A percentile compares a stretch with the other conserved stretches of the same genome.
Conservation (phyloP, 1,140 invertebrate species). For the Patella vulgata region DNA sequence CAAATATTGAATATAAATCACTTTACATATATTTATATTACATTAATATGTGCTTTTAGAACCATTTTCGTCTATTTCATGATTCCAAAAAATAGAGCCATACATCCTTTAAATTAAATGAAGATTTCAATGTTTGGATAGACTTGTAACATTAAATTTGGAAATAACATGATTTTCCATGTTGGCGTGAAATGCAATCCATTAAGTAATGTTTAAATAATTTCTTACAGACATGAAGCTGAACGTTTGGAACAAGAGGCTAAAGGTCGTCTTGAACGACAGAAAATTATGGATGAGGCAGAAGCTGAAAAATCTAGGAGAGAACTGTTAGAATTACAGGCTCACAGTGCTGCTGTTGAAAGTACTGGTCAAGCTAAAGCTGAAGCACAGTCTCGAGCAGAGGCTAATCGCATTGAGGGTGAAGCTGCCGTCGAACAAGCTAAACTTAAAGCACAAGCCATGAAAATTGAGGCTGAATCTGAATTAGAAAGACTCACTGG, state of each 20-base stretch:
- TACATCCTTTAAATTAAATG: no score
- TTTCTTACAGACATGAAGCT: slow-evolving; percentile 68
- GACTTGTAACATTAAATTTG: no score
- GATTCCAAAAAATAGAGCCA: no score
- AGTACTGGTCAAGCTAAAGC: slow-evolving; percentile 70
- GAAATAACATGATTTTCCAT: no score
- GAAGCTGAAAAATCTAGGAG: slow-evolving; percentile 68
- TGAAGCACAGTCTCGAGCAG: slow-evolving; percentile 69
- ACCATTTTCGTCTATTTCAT: no score
- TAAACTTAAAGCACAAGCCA: slow-evolving; percentile 68
- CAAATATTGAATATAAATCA: no score
- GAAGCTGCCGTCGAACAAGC: slow-evolving; percentile 71
- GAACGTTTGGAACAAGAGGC: slow-evolving; percentile 71
- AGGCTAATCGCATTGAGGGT: slow-evolving; percentile 69
- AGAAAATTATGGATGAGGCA: slow-evolving; percentile 69
- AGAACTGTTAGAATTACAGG: slow-evolving; percentile 68
- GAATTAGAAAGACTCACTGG: slow-evolving; percentile 67
- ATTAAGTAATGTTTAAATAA: neutral
- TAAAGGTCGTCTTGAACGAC: slow-evolving; percentile 68
- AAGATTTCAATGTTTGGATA: no score
- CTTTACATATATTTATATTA: no score
- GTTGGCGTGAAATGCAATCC: no score
- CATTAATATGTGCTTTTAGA: no score
- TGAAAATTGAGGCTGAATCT: slow-evolving; percentile 69
- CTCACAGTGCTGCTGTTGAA: slow-evolving; percentile 63